Conservation (phyloP, 2,888 invertebrate species). For the Nysson spinosus region DNA sequence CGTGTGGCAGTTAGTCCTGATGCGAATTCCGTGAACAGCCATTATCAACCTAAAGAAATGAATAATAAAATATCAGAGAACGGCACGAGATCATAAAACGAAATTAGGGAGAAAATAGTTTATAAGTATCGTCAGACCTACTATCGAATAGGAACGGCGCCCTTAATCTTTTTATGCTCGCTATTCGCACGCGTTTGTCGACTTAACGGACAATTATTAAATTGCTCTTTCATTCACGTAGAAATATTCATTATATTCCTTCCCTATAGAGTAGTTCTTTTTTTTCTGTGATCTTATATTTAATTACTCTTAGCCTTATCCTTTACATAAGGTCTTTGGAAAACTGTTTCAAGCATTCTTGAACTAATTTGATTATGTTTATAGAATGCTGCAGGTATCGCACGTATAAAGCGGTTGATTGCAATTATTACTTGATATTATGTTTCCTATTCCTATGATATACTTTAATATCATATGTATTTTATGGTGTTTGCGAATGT, state of each 20-base stretch:
- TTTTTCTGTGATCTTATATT: background rate
- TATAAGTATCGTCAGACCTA: slow-evolving; percentile 28
- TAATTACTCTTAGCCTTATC: too few species aligned
- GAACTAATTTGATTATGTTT: slow-evolving; percentile 13
- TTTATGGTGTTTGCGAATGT: slow-evolving; percentile 9
- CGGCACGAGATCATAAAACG: background rate
- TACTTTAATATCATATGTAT: too few species aligned
- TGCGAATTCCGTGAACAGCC: slow-evolving; percentile 35
- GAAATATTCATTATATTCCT: background rate
- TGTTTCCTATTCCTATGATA: too few species aligned
- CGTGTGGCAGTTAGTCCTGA: slow-evolving; percentile 59
- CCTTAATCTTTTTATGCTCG: background rate
- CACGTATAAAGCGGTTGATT: slow-evolving; percentile 52
- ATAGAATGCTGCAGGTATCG: slow-evolving; percentile 50
- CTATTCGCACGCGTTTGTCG: background rate
- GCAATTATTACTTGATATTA: too few species aligned
- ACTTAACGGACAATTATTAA: background rate
- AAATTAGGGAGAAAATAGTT: slow-evolving; percentile 14
- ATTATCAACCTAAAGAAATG: slow-evolving; percentile 66
- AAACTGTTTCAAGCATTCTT: slow-evolving; percentile 22
- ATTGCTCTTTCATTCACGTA: background rate
- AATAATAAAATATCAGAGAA: slow-evolving; percentile 44
- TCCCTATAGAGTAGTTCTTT: background rate
- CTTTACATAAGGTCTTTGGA: slow-evolving; percentile 12
- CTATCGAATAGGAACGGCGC: too few species aligned